phyloP scores from a whole-genome alignment of 2,113 vertebrate species.

The Chionomys nivalis region DNA sequence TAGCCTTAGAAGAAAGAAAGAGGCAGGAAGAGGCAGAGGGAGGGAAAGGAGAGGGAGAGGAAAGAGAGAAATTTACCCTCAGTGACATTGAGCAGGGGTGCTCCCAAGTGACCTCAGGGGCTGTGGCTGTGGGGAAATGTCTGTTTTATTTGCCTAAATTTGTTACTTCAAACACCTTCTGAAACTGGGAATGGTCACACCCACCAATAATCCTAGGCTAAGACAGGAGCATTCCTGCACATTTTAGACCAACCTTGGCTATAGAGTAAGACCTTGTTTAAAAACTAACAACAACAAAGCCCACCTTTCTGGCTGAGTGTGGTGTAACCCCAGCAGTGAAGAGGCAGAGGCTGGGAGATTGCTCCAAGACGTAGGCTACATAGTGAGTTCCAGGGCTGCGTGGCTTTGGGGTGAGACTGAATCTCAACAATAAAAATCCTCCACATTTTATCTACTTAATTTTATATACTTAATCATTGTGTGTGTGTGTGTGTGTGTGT shows the following conservation, averaged over 20 bases:
- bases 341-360: not conserved
- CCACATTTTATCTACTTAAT: not conserved
- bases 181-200: not conserved
- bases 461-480: too few relatives aligned
- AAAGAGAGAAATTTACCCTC: not conserved
- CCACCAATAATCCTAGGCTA: not conserved
- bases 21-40: too few relatives aligned
- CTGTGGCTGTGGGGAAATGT: not conserved
- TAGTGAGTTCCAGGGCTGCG: not conserved
- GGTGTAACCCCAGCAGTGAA: not conserved
- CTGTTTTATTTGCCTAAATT: not conserved
- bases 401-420: not conserved
- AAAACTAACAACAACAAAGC: not conserved
- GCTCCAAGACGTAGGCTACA: not conserved
- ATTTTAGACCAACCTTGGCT: not conserved
- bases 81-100: not conserved
- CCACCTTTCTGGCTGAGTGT: not conserved
- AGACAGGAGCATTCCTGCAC: not conserved
- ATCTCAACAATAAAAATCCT: not conserved
- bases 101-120: too few relatives aligned
- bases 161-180: not conserved
- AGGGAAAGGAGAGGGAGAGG: not conserved
- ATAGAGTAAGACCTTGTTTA: not conserved
- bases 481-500: not conserved
- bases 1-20: not conserved